A percentile compares a stretch with the other conserved stretches of the same genome.
Evolutionary conservation across 2,797 vertebrate species (phyloP).

Genomic region (Tiaroga cobitis): DNA sequence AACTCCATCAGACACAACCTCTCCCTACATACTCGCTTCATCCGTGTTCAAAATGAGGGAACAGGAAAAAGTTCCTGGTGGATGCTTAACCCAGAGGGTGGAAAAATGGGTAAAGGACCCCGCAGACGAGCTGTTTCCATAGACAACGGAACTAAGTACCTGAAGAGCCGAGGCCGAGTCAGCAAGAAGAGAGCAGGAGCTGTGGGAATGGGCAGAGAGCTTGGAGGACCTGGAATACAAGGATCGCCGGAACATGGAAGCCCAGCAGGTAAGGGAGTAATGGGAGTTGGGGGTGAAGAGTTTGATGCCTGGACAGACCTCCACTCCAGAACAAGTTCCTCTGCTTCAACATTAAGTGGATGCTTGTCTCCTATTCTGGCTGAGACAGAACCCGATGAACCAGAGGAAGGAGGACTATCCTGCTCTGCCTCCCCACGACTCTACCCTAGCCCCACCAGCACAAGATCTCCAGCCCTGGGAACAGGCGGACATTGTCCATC

Average conservation of each 20-base stretch:
- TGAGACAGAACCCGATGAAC: constrained; percentile 88
- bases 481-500: constrained; percentile 85
- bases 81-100: constrained; percentile 97
- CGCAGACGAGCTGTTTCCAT: constrained; percentile 88
- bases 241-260: constrained; percentile 93
- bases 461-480: constrained; percentile 86
- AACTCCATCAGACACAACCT: constrained; percentile 98
- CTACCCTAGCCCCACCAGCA: constrained; percentile 90
- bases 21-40: constrained; percentile 94
- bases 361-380: constrained; percentile 92
- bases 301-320: constrained; percentile 93
- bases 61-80: constrained; percentile 98
- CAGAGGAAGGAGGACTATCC: constrained; percentile 85
- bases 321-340: constrained; percentile 93
- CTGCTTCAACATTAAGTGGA: constrained; percentile 90
- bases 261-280: constrained; percentile 87
- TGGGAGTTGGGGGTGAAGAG: constrained; percentile 87
- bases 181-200: constrained; percentile 86
- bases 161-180: constrained; percentile 90
- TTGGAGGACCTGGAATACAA: constrained; percentile 78
- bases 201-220: constrained; percentile 77
- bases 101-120: constrained; percentile 93
- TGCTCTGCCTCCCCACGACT: constrained; percentile 89
- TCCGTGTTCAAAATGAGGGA: constrained; percentile 95
- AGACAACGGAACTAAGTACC: constrained; percentile 91